Conservation (phyloP, 1,140 invertebrate species). For the Papilio dardanus region DNA sequence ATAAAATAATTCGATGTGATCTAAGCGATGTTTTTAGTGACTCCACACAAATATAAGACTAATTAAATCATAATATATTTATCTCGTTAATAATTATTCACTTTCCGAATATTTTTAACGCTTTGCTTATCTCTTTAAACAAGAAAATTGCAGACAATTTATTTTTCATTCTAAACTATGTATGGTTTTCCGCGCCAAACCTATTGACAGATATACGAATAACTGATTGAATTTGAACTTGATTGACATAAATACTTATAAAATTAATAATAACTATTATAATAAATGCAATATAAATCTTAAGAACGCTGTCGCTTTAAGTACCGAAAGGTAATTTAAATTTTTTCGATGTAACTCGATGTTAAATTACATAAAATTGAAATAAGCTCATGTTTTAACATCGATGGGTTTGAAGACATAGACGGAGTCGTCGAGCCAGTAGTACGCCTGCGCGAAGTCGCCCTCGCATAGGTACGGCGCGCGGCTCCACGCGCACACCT, state of each 20-base stretch:
- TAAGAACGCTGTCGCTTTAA: neutral
- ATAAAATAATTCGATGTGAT: conserved; percentile 37
- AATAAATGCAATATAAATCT: conserved; percentile 1
- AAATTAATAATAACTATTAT: neutral
- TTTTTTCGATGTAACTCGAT: conserved; percentile 8
- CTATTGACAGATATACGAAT: neutral
- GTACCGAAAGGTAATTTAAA: neutral
- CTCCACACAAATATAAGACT: neutral
- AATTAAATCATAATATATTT: neutral
- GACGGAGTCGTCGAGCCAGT: conserved; percentile 94
- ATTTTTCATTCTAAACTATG: neutral
- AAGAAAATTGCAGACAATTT: too few relatives aligned
- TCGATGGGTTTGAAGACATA: conserved; percentile 85
- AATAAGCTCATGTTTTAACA: neutral
- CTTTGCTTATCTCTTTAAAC: too few relatives aligned
- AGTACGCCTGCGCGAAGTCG: conserved; percentile 95
- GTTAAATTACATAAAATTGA: neutral
- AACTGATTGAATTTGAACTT: neutral
- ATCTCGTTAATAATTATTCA: neutral
- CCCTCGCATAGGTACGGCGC: conserved; percentile 97
- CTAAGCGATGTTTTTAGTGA: neutral
- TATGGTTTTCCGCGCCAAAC: neutral
- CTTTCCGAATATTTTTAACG: too few relatives aligned
- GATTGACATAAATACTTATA: neutral
- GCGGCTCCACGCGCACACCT: conserved; percentile 90